Conservation (phyloP, 1,140 invertebrate species). For the Leptopilina boulardi region DNA sequence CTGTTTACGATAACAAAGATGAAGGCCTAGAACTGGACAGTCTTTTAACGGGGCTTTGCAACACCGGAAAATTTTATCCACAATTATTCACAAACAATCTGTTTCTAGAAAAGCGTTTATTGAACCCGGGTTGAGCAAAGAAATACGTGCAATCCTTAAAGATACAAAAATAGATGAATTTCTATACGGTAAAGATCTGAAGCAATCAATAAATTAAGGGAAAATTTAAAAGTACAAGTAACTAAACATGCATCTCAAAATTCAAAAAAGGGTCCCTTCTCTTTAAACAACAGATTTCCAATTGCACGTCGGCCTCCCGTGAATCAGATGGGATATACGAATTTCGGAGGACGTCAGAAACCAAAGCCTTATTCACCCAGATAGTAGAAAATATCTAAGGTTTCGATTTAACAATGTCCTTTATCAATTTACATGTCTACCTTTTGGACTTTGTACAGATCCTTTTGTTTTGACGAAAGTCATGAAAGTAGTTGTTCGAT, state of each 20-base stretch:
- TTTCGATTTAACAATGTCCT: constrained; percentile 27
- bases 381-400: constrained; percentile 35
- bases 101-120: constrained; percentile 7
- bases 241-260: not conserved
- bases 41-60: not conserved
- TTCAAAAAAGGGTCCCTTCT: not conserved
- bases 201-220: not conserved
- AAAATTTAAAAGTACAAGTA: not conserved
- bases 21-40: not conserved
- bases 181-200: constrained; percentile 25
- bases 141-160: constrained; percentile 30
- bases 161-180: constrained; percentile 36
- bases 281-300: not conserved
- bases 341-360: not conserved
- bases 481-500: constrained; percentile 43
- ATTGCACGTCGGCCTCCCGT: not conserved
- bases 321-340: not conserved
- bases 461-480: constrained; percentile 53
- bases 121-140: constrained; percentile 35
- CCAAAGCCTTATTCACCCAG: not conserved
- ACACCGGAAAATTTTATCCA: not conserved
- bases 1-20: not conserved
- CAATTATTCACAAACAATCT: not conserved
- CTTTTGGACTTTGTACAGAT: constrained; percentile 37
- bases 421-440: too few relatives aligned